Base-by-base conservation (phyloP, 2,113 vertebrate species). In the Peromyscus polionotus region DNA sequence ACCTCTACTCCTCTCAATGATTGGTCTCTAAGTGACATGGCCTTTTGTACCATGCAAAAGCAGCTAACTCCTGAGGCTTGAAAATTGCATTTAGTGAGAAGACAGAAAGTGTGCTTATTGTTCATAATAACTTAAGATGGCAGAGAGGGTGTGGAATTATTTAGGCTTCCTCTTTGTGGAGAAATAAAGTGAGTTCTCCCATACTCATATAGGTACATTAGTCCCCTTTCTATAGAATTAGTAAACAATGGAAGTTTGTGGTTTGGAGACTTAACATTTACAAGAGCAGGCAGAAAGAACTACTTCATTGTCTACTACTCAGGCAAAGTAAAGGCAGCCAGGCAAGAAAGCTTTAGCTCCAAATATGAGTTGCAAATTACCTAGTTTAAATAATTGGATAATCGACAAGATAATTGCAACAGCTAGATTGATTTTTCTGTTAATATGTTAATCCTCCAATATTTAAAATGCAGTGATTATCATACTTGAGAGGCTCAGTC, bases 11-110 rank as follows among this genome's bases (percentile, higher is more conserved):
- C 59, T 77, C 48, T 89, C 95, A 93, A 75, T 90, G 93, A 95
- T 31, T 93, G 88, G 72, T 42, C 90, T 94, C 94, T 97, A 91
- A 91, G 39, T 94, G 89, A 61, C 72, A 59, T n/a, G 89, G 73
- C 72, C 94, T 97, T 97, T 94, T 89, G 81, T 96, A 63, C 19
- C 48, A 42, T 10, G 45, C 42, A 70, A 79, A 95, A 63, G 33
- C 73, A 86, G 36, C 39, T 68, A 19, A 65, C 90, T 87, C 90
- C 72, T n/a, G 76, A 93, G 73, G 26, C 36, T 95, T 95, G n/a
- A 81, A 54, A 95, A 97, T 83, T 39, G 68, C 67, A 85, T 95
- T 77, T 33, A 70, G 28, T 57, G 73, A 95, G 72, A 91, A 72
- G 61, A 92, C 42, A 83, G 80, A 95, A 54, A 94, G 93, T 33